These are phyloP conservation scores for Mercenaria mercenaria DNA, from an alignment of 1,140 invertebrate genomes.

Conservation along the genomic window DNA sequence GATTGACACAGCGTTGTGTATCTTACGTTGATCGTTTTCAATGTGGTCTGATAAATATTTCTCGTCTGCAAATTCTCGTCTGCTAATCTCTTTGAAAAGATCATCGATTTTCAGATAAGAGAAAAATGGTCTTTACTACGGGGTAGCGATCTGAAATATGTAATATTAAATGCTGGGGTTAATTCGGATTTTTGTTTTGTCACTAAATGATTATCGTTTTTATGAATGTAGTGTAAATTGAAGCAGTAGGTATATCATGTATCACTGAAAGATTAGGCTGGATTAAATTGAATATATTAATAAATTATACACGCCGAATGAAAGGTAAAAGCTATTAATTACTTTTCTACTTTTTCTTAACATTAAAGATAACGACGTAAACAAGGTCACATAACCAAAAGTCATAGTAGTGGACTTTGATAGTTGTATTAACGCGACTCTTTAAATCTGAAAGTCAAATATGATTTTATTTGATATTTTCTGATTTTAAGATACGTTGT, in stretches of 20 bases:
- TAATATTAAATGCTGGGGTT: constrained; percentile 11
- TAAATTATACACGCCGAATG: not conserved
- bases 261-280: not conserved
- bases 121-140: not conserved
- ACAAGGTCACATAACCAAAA: too few species aligned
- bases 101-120: constrained; percentile 59
- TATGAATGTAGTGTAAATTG: constrained; percentile 3
- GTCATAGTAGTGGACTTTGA: too few species aligned
- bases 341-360: not conserved
- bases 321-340: not conserved
- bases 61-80: constrained; percentile 50
- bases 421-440: too few species aligned
- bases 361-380: too few species aligned
- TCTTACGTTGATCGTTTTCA: constrained; percentile 13
- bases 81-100: constrained; percentile 64
- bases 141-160: not conserved
- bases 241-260: not conserved
- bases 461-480: too few species aligned
- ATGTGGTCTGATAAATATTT: constrained; percentile 19
- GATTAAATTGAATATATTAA: not conserved
- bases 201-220: not conserved
- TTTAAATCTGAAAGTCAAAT: too few species aligned
- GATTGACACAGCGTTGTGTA: not conserved
- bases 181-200: constrained; percentile 33
- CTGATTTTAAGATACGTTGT: too few species aligned